phyloP scores from a whole-genome alignment of 2,888 invertebrate genomes.

The Trichogramma dendrolimi region DNA sequence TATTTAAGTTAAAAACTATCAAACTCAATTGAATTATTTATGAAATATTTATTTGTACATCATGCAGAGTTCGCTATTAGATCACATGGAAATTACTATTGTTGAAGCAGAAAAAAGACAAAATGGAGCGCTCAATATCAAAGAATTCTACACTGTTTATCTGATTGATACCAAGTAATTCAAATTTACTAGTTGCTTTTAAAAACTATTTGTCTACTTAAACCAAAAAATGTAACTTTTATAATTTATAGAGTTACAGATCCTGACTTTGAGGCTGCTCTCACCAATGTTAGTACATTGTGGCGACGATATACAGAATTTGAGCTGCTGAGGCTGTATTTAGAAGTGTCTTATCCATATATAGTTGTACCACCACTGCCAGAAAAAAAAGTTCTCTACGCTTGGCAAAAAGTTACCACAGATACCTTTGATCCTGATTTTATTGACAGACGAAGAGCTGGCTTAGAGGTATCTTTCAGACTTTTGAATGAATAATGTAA shows the following conservation, averaged over 20 bases:
- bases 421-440: slow-evolving; percentile 83
- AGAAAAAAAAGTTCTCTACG: slow-evolving; percentile 71
- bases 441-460: slow-evolving; percentile 75
- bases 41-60: background rate
- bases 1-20: no score
- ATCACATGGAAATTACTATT: slow-evolving; percentile 71
- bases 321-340: slow-evolving; percentile 72
- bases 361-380: slow-evolving; percentile 77
- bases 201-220: slow-evolving; percentile 6
- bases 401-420: slow-evolving; percentile 72
- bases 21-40: background rate
- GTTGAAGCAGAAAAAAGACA: slow-evolving; percentile 74
- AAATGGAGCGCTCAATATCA: slow-evolving; percentile 68
- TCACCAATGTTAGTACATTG: slow-evolving; percentile 64
- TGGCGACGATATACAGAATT: slow-evolving; percentile 83
- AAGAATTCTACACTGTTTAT: slow-evolving; percentile 75
- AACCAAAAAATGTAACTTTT: background rate
- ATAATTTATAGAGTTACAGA: slow-evolving; percentile 59
- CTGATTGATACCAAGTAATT: slow-evolving; percentile 71
- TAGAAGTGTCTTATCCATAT: slow-evolving; percentile 75
- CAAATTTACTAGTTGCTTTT: background rate
- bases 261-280: slow-evolving; percentile 59
- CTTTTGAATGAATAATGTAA: background rate
- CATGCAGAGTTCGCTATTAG: slow-evolving; percentile 61
- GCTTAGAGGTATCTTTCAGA: slow-evolving; percentile 60